Conservation (phyloP, 2,797 vertebrate genomes). For the Pogonophryne albipinna region DNA sequence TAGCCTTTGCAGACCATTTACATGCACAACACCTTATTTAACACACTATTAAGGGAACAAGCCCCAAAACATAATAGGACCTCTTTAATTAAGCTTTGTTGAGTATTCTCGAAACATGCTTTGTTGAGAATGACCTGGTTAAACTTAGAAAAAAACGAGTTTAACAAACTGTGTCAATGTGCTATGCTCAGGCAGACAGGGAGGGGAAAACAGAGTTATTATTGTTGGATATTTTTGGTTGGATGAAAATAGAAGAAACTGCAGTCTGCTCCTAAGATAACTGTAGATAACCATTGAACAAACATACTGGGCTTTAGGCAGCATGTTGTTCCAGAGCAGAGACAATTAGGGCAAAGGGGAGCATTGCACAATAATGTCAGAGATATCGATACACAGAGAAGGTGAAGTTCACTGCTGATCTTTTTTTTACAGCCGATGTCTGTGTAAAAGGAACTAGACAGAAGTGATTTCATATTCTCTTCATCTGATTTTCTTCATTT, state of each 20-base stretch:
- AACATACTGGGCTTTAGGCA: neutral
- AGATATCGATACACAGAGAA: constrained; percentile 10
- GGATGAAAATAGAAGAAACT: neutral
- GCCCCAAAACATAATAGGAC: too few relatives aligned
- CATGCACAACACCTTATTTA: too few relatives aligned
- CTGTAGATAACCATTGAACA: neutral
- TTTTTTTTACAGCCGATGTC: neutral
- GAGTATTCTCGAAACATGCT: neutral
- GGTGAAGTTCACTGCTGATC: neutral
- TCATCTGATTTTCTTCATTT: constrained; percentile 9
- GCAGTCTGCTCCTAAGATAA: neutral
- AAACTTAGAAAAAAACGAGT: neutral
- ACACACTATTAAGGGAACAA: too few relatives aligned
- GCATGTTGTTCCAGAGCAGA: neutral
- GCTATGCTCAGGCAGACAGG: neutral
- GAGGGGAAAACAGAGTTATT: neutral
- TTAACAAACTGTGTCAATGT: neutral
- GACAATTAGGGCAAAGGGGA: neutral
- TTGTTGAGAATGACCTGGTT: neutral
- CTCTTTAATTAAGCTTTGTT: neutral
- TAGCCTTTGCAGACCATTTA: too few relatives aligned
- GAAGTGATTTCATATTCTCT: constrained; percentile 4
- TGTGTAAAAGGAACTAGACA: constrained; percentile 25
- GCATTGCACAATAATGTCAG: neutral
- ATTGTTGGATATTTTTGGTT: neutral